Base-by-base conservation (phyloP, 2,113 vertebrate species). In the Calidris pugnax region DNA sequence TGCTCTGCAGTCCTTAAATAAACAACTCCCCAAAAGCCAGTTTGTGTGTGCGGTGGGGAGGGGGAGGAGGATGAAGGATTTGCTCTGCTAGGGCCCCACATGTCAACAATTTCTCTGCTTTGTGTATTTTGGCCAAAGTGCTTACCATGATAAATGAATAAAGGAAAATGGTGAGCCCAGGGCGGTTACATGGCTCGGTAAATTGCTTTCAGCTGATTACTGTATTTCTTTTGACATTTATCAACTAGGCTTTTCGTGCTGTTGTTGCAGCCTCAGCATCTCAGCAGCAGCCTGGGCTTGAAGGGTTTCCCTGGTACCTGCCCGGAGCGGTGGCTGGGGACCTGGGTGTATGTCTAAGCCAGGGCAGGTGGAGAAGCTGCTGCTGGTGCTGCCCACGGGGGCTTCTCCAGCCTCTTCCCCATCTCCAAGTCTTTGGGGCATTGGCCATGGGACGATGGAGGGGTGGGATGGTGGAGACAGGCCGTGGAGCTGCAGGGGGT, bases 101-200 rank as follows among this genome's bases (percentile, higher is more conserved):
- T 99, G 99, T 99, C 99, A 99, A 99, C 98, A 99, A 99, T 99
- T 99, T 99, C 98, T 99, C 98, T 98, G 98, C 98, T 99, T 99
- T 99, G 99, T 99, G 98, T 99, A 99, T 99, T 98, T 99, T 99
- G 99, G 99, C 99, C 98, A 98, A 98, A 98, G 98, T 89, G 93
- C 98, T 98, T 98, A 97, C 99, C 98, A 98, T 99, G 99, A 99
- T 99, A 99, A 99, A 99, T 99, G 99, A 98, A 99, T 98, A 98
- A 98, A 98, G 98, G 99, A 99, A 99, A 98, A 98, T 98, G 98
- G 98, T 62, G 89, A 98, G 98, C 98, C 98, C 98, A 98, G 98
- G 98, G 99, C 98, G 95, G 98, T 97, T 98, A 97, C 98, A 95
- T 97, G 96, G 98, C 98, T 97, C 95, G 51, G 98, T 98, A 99